phyloP scores from a whole-genome alignment of 2,888 invertebrate genomes.

The Abscondita cerata region DNA sequence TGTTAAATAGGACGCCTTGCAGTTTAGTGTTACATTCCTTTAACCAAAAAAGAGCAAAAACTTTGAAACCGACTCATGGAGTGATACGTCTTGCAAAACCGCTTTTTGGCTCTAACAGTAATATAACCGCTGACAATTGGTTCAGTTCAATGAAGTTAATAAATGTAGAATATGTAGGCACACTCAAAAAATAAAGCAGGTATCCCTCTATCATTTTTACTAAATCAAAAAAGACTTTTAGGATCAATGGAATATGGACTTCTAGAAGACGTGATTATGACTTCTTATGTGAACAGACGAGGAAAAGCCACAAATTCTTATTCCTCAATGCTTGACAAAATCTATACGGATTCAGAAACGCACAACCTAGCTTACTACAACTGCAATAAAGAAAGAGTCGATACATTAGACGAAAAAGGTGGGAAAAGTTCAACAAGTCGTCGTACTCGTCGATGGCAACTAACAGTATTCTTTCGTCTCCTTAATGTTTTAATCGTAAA shows the following conservation, averaged over 20 bases:
- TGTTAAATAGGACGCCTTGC: too few species aligned
- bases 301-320: slow-evolving; percentile 28
- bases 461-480: neutral
- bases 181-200: slow-evolving; percentile 14
- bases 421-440: too few species aligned
- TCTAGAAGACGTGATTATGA: slow-evolving; percentile 35
- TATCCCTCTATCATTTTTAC: too few species aligned
- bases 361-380: slow-evolving; percentile 26
- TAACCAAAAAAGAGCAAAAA: slow-evolving; percentile 16
- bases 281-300: slow-evolving; percentile 38
- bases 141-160: too few species aligned
- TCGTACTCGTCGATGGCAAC: neutral
- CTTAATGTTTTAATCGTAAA: too few species aligned
- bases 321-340: slow-evolving; percentile 23
- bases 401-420: slow-evolving; percentile 21
- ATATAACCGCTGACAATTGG: too few species aligned
- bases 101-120: slow-evolving; percentile 25
- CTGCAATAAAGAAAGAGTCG: too few species aligned
- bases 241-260: slow-evolving; percentile 38
- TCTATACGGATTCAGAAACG: slow-evolving; percentile 31
- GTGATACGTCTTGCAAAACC: slow-evolving; percentile 25
- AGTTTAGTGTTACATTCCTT: too few species aligned
- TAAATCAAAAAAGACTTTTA: too few species aligned
- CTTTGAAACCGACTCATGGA: slow-evolving; percentile 23
- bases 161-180: slow-evolving; percentile 19